Conservation (phyloP, 2,797 vertebrate species). For the Oryzias sinensis region DNA sequence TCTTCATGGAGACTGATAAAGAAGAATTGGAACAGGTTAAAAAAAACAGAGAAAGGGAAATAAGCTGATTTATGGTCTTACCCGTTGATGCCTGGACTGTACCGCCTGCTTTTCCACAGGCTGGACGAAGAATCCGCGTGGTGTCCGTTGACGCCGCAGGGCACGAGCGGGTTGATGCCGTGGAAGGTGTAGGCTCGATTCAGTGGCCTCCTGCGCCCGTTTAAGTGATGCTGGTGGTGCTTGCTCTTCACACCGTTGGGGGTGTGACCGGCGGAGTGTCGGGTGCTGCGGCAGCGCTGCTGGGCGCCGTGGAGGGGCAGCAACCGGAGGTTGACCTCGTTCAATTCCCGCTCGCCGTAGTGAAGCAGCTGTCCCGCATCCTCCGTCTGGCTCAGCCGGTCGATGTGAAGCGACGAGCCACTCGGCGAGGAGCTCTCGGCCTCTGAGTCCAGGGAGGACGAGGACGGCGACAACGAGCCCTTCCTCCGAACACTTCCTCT, state of each 20-base stretch:
- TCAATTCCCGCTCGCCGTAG: conserved; percentile 62
- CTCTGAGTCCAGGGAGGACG: conserved; percentile 86
- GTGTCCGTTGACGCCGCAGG: conserved; percentile 69
- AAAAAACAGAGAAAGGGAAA: neutral
- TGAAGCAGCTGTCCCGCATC: conserved; percentile 67
- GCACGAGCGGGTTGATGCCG: conserved; percentile 87
- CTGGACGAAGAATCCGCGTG: conserved; percentile 81
- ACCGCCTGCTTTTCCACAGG: conserved; percentile 90
- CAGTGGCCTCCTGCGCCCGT: conserved; percentile 89
- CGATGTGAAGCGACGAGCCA: conserved; percentile 68
- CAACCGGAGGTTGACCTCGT: conserved; percentile 58
- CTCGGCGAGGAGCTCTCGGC: conserved; percentile 82
- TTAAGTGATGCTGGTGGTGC: conserved; percentile 51
- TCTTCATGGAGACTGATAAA: conserved; percentile 91
- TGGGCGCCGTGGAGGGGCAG: conserved; percentile 47
- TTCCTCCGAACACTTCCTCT: conserved; percentile 65
- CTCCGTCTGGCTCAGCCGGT: conserved; percentile 77
- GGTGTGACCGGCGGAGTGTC: conserved; percentile 70
- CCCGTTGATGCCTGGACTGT: conserved; percentile 92
- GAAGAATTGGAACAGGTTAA: neutral
- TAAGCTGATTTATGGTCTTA: conserved; percentile 60
- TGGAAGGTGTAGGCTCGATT: conserved; percentile 92
- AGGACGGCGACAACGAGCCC: conserved; percentile 82
- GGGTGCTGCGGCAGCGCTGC: conserved; percentile 74
- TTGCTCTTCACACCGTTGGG: conserved; percentile 63